A percentile compares a stretch with the other conserved stretches of the same genome.
Conservation (phyloP, 2,888 invertebrate species). For the Schrankia costaestrigalis region DNA sequence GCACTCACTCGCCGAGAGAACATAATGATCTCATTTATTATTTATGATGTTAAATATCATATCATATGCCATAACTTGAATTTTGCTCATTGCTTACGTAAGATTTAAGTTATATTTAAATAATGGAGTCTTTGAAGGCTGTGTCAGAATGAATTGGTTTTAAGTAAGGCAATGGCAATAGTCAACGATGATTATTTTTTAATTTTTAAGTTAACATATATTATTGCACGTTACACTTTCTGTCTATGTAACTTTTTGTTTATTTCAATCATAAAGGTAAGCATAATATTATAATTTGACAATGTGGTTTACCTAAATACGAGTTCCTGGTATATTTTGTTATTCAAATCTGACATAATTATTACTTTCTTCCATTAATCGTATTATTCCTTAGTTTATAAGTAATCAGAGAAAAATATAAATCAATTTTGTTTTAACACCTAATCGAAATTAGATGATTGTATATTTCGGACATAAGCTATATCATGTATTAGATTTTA, state of each 20-base stretch:
- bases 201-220: no score
- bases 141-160: conserved; percentile 47
- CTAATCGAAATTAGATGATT: conserved; percentile 69
- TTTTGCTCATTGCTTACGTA: conserved; percentile 62
- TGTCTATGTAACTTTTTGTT: no score
- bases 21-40: conserved; percentile 75
- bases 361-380: conserved; percentile 68
- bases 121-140: conserved; percentile 46
- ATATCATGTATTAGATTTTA: conserved; percentile 65
- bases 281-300: no score
- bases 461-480: conserved; percentile 71
- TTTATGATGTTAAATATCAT: conserved; percentile 64
- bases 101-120: conserved; percentile 48
- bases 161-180: conserved; percentile 31
- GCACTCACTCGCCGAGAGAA: conserved; percentile 30
- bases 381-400: conserved; percentile 55
- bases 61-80: conserved; percentile 67
- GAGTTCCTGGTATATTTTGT: conserved; percentile 45
- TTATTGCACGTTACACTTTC: no score
- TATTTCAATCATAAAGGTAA: no score
- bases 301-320: conserved; percentile 22
- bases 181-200: conserved; percentile 16
- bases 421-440: conserved; percentile 64
- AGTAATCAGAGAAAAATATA: conserved; percentile 53
- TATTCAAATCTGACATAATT: conserved; percentile 43